These are phyloP conservation scores for Neopipo cinnamomea DNA, from an alignment of 2,113 vertebrate genomes.

Conservation along the genomic window DNA sequence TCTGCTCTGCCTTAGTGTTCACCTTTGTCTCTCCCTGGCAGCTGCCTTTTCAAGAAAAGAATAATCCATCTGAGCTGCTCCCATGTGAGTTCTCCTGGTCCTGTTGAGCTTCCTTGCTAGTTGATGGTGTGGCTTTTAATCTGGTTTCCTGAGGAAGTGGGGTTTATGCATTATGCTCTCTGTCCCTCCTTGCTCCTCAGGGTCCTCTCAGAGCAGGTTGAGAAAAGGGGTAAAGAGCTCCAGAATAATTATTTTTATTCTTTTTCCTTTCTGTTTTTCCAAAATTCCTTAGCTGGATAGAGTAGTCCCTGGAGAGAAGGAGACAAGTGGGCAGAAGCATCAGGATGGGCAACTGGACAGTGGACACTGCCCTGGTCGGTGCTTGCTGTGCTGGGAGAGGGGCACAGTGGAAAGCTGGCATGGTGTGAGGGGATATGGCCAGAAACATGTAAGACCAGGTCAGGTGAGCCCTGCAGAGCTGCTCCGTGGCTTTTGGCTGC, in stretches of 20 bases:
- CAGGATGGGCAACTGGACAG: background rate
- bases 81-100: background rate
- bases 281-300: background rate
- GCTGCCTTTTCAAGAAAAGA: background rate
- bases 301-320: background rate
- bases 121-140: background rate
- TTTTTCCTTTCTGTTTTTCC: background rate
- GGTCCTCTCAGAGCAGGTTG: background rate
- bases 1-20: background rate
- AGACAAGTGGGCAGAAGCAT: background rate
- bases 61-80: background rate
- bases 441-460: accelerated
- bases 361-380: accelerated
- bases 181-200: background rate
- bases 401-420: background rate
- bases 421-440: accelerated
- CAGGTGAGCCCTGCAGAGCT: background rate
- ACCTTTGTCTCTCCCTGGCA: background rate
- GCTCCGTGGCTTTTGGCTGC: background rate
- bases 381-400: background rate
- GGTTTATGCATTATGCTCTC: background rate
- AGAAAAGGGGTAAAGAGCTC: background rate
- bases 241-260: background rate
- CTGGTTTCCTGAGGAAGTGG: background rate
- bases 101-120: background rate